These are phyloP conservation scores for Kryptolebias marmoratus DNA, from an alignment of 2,113 vertebrate species.

Conservation along the genomic window DNA sequence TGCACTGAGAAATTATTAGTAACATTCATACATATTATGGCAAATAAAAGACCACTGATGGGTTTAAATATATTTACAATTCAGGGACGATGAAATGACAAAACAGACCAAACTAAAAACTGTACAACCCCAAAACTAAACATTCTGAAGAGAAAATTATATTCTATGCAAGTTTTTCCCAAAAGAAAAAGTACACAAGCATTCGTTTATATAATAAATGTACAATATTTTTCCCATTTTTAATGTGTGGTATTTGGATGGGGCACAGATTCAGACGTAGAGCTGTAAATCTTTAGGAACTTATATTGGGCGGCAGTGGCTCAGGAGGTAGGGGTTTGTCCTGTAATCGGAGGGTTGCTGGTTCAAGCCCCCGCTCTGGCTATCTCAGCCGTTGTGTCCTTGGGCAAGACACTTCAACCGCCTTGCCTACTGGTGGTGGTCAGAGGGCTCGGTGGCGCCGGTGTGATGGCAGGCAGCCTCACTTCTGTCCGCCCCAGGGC, in stretches of 20 bases:
- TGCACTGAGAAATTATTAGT: slow-evolving; percentile 19
- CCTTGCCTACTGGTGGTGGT: too few relatives aligned
- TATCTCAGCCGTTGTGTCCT: too few relatives aligned
- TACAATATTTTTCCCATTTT: slow-evolving; percentile 39
- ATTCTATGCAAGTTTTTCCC: slow-evolving; percentile 34
- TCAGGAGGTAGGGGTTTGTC: too few relatives aligned
- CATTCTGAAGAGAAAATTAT: slow-evolving; percentile 35
- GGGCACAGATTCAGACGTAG: neutral
- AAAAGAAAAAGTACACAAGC: slow-evolving; percentile 59
- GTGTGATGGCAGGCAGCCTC: too few relatives aligned
- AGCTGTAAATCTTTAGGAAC: neutral
- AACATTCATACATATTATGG: slow-evolving; percentile 57
- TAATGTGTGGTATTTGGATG: slow-evolving; percentile 10
- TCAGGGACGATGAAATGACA: slow-evolving; percentile 23
- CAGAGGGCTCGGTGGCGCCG: too few relatives aligned
- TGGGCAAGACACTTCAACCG: too few relatives aligned
- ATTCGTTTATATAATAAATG: slow-evolving; percentile 57
- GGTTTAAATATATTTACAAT: slow-evolving; percentile 73
- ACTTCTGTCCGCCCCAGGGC: too few relatives aligned
- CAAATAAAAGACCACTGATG: slow-evolving; percentile 28
- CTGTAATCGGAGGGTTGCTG: too few relatives aligned
- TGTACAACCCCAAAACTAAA: slow-evolving; percentile 54
- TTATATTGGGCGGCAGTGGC: neutral
- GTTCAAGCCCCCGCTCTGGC: too few relatives aligned
- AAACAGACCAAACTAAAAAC: slow-evolving; percentile 53